These are phyloP conservation scores for Helogale parvula DNA, from an alignment of 2,113 vertebrate genomes.

Conservation along the genomic window DNA sequence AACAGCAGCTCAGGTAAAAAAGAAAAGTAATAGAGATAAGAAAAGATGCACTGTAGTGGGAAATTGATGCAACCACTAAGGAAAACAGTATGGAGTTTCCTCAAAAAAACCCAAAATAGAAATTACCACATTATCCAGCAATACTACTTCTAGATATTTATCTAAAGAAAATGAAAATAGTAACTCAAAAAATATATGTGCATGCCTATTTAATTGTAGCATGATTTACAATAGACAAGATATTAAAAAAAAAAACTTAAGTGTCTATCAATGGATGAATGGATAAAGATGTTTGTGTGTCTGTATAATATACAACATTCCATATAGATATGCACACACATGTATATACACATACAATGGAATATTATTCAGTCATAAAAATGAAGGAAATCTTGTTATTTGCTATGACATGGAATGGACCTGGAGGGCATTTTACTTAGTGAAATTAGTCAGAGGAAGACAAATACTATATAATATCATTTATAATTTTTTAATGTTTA, in stretches of 20 bases:
- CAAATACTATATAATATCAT: neutral
- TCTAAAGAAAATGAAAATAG: neutral
- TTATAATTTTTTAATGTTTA: no score
- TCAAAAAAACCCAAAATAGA: neutral
- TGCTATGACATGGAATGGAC: neutral
- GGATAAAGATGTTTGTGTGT: neutral
- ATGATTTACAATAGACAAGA: neutral
- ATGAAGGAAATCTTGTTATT: neutral
- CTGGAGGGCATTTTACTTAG: neutral
- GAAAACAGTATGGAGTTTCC: neutral
- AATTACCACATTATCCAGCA: neutral
- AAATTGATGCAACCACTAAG: neutral
- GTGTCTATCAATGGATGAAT: neutral
- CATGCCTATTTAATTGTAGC: neutral
- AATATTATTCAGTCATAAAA: neutral
- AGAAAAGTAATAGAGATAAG: neutral
- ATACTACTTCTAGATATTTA: neutral
- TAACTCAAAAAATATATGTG: neutral
- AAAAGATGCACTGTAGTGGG: neutral
- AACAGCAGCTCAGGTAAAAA: neutral
- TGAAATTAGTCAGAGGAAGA: neutral
- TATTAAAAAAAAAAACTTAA: neutral
- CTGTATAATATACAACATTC: no score
- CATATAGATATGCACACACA: neutral
- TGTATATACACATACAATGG: neutral